phyloP scores from a whole-genome alignment of 2,113 vertebrate genomes.

The Bagarius yarrelli region DNA sequence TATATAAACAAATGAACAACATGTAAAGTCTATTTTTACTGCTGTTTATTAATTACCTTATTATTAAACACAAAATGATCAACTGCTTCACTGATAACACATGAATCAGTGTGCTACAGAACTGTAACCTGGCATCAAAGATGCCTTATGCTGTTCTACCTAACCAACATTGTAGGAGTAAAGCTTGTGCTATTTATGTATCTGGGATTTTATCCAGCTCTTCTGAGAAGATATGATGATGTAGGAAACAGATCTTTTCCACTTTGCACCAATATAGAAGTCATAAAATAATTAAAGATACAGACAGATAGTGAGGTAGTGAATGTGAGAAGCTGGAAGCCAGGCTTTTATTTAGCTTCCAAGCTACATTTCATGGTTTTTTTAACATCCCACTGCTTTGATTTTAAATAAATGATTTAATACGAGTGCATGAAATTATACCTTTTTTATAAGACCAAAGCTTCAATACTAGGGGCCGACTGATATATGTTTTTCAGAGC shows the following conservation, averaged over 20 bases:
- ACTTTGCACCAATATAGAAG: slow-evolving; percentile 26
- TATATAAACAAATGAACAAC: background rate
- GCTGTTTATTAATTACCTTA: background rate
- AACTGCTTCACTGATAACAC: background rate
- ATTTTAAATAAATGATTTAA: background rate
- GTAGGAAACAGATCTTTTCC: slow-evolving; percentile 38
- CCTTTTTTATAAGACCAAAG: no score
- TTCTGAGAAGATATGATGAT: slow-evolving; percentile 15
- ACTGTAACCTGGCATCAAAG: background rate
- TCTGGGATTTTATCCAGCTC: slow-evolving; percentile 8
- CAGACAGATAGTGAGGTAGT: slow-evolving; percentile 5
- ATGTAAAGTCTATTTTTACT: background rate
- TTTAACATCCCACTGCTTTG: background rate
- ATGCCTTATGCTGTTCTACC: background rate
- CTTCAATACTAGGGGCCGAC: no score
- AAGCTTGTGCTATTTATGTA: slow-evolving; percentile 2
- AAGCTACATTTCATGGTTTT: background rate
- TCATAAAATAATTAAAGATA: slow-evolving; percentile 14
- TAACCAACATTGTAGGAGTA: background rate
- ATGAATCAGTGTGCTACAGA: slow-evolving; percentile 1
- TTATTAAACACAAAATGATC: slow-evolving; percentile 1
- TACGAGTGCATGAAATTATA: no score
- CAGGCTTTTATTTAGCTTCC: background rate
- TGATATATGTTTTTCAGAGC: no score
- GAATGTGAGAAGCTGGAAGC: slow-evolving; percentile 16